Evolutionary conservation across 2,888 invertebrate genomes (phyloP).

Genomic region (Heteromurus nitidus): DNA sequence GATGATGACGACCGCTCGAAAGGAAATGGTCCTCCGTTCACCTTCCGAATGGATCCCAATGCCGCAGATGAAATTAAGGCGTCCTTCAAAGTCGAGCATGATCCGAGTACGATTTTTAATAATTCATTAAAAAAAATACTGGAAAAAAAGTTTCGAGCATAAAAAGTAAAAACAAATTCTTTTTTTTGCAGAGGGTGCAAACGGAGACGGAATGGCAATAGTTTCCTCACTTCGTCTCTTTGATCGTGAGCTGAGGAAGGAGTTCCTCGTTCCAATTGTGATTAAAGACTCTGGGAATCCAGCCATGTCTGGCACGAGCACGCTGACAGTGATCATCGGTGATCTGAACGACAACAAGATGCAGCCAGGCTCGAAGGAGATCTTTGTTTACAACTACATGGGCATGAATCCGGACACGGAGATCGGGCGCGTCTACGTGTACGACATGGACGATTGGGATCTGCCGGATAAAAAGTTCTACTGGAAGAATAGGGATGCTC

Average conservation of each 20-base stretch:
- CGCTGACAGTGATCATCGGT: conserved; percentile 96
- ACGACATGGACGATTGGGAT: conserved; percentile 99
- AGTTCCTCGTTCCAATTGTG: conserved; percentile 96
- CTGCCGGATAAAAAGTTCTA: conserved; percentile 97
- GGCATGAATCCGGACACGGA: conserved; percentile 92
- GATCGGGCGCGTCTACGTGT: conserved; percentile 96
- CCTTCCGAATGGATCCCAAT: conserved; percentile 93
- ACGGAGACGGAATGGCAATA: conserved; percentile 97
- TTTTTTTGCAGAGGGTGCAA: conserved; percentile 88
- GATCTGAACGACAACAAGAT: conserved; percentile 96
- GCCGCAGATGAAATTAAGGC: conserved; percentile 94
- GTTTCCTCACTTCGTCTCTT: conserved; percentile 88
- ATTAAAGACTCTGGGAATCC: conserved; percentile 98
- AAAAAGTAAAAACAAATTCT: background rate
- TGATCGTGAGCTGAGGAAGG: conserved; percentile 96
- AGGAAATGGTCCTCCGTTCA: conserved; percentile 97
- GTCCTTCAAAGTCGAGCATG: conserved; percentile 97
- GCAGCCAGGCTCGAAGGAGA: conserved; percentile 96
- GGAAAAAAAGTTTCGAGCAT: conserved; percentile 12
- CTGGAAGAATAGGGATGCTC: conserved; percentile 91
- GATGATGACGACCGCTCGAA: conserved; percentile 95
- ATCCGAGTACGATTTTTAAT: conserved; percentile 82
- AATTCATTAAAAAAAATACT: conserved; percentile 6
- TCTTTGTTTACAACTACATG: conserved; percentile 97
- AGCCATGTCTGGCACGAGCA: conserved; percentile 97